These are phyloP conservation scores for Rhabdophis nuchalis DNA, from an alignment of 2,797 vertebrate genomes.

Conservation along the genomic window DNA sequence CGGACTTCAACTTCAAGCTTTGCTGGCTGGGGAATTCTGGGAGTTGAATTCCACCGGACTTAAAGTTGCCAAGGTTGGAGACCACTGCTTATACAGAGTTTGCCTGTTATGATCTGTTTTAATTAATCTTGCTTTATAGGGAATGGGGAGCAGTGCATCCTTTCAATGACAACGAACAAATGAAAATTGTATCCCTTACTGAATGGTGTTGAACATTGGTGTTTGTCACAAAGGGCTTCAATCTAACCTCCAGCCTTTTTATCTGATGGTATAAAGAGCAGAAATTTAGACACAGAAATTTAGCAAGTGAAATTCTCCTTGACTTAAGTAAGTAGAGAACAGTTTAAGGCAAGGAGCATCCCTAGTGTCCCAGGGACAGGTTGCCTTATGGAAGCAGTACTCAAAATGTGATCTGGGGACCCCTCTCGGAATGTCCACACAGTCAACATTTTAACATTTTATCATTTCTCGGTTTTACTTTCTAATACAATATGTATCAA, in stretches of 20 bases:
- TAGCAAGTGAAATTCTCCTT: not conserved
- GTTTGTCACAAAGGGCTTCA: not conserved
- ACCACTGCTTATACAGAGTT: not conserved
- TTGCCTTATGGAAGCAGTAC: not conserved
- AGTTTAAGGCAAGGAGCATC: not conserved
- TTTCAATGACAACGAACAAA: not conserved
- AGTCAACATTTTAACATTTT: not conserved
- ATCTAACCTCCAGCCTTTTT: not conserved
- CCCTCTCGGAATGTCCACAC: not conserved
- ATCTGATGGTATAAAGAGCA: not conserved
- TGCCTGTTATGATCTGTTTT: not conserved
- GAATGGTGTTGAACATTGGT: not conserved
- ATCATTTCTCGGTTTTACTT: not conserved
- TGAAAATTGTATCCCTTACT: not conserved
- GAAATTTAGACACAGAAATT: not conserved
- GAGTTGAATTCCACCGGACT: too few relatives aligned
- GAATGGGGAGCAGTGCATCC: not conserved
- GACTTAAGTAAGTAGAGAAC: not conserved
- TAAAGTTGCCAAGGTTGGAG: too few relatives aligned
- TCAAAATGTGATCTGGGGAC: not conserved
- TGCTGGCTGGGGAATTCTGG: too few relatives aligned
- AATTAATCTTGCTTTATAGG: not conserved
- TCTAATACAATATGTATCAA: not conserved
- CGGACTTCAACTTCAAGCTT: too few relatives aligned
- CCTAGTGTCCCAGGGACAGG: too few relatives aligned